These are phyloP conservation scores for Rhombomys opimus DNA, from an alignment of 2,113 vertebrate species.

Conservation along the genomic window DNA sequence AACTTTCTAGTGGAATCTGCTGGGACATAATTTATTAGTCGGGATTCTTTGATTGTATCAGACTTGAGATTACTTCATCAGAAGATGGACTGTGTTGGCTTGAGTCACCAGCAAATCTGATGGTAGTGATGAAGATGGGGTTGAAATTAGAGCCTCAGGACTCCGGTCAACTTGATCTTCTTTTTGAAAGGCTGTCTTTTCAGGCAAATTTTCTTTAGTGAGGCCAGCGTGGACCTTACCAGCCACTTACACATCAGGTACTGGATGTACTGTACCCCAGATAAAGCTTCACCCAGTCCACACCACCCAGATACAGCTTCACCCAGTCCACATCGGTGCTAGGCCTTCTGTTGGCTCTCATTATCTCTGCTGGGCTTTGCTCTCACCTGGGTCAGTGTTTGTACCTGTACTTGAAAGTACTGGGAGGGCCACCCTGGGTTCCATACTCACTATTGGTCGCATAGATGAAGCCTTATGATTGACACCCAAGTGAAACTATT, in stretches of 20 bases:
- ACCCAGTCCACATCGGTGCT: too few species aligned
- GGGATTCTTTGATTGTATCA: conserved; percentile 46
- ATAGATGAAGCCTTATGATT: neutral
- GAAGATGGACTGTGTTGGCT: neutral
- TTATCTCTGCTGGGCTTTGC: neutral
- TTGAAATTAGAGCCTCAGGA: neutral
- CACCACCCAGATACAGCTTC: neutral
- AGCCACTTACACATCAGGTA: neutral
- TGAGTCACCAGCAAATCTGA: neutral
- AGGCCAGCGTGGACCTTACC: neutral
- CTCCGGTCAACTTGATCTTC: neutral
- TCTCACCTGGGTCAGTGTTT: neutral
- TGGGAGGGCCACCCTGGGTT: neutral
- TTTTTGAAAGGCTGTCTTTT: neutral
- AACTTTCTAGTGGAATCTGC: conserved; percentile 7
- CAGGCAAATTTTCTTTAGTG: neutral
- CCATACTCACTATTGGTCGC: neutral
- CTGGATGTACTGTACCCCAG: neutral
- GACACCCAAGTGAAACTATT: neutral
- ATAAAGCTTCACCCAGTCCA: neutral
- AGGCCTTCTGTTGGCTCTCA: neutral
- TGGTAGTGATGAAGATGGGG: neutral
- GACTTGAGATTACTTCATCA: conserved; percentile 1
- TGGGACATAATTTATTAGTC: conserved; percentile 18
- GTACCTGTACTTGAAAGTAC: neutral